phyloP scores from a whole-genome alignment of 23 tunicate species.

The Clavelina lepadiformis region DNA sequence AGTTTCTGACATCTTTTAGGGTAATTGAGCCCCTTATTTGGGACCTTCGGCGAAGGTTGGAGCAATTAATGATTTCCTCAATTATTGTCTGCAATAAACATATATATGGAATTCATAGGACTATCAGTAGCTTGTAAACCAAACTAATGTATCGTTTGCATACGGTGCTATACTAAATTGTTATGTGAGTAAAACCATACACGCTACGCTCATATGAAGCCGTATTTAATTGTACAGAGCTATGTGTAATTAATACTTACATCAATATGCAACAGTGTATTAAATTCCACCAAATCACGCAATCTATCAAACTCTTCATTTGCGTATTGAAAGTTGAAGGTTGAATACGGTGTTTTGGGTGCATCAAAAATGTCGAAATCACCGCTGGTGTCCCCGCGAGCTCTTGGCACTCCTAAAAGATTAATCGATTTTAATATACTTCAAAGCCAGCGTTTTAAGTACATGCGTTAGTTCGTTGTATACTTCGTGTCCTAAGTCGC shows the following conservation, averaged over 20 bases:
- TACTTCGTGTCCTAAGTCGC: no score
- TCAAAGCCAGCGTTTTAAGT: no score
- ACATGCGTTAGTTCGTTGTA: no score
- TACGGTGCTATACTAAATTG: no score
- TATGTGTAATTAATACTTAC: constrained; percentile 24
- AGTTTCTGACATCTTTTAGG: constrained; percentile 74
- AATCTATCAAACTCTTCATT: constrained; percentile 87
- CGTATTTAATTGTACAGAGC: no score
- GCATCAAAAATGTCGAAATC: constrained; percentile 76
- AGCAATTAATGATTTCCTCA: constrained; percentile 60
- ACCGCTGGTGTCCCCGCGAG: constrained; percentile 67
- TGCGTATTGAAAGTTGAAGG: constrained; percentile 89
- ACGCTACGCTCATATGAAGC: no score
- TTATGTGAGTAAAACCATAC: no score
- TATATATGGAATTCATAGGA: no score
- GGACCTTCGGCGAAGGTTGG: constrained; percentile 61
- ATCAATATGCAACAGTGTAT: constrained; percentile 70
- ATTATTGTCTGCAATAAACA: constrained; percentile 67
- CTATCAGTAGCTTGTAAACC: no score
- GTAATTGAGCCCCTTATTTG: constrained; percentile 73
- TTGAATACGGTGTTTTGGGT: constrained; percentile 88
- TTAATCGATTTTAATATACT: no score
- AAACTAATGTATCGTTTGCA: no score
- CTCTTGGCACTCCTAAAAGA: constrained; percentile 72
- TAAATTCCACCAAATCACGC: constrained; percentile 81